These are phyloP conservation scores for Nautilus pompilius DNA, from an alignment of 1,140 invertebrate genomes.

Conservation along the genomic window DNA sequence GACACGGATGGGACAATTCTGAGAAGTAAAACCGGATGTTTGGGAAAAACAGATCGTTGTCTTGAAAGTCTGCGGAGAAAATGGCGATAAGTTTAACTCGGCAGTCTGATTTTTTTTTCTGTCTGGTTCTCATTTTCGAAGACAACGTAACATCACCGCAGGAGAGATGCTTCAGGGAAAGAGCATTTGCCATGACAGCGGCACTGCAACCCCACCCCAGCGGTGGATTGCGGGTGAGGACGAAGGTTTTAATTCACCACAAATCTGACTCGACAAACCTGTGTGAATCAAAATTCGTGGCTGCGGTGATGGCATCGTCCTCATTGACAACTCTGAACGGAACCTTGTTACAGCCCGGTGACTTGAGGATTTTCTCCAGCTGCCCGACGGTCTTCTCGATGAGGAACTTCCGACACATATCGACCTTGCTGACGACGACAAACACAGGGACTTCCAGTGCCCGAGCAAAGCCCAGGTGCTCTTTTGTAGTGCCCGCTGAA, in stretches of 20 bases:
- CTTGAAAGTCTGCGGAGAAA: too few relatives aligned
- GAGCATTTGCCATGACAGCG: background rate
- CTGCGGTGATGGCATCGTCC: conserved; percentile 95
- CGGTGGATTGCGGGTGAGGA: too few relatives aligned
- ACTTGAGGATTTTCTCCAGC: conserved; percentile 90
- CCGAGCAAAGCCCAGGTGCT: conserved; percentile 93
- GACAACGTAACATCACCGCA: too few relatives aligned
- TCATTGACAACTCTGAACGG: conserved; percentile 87
- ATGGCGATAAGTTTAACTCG: too few relatives aligned
- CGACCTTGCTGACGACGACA: conserved; percentile 97
- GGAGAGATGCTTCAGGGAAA: too few relatives aligned
- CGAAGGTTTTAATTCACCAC: too few relatives aligned
- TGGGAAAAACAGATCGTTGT: too few relatives aligned
- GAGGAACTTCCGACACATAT: conserved; percentile 96
- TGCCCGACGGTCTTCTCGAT: conserved; percentile 92
- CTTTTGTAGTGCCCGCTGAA: conserved; percentile 94
- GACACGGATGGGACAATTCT: too few relatives aligned
- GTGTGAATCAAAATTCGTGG: conserved; percentile 97
- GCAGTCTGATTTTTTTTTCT: too few relatives aligned
- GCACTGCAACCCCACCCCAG: too few relatives aligned
- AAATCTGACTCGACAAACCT: conserved; percentile 62
- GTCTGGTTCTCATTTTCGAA: too few relatives aligned
- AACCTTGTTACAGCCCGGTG: conserved; percentile 96
- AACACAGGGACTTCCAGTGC: conserved; percentile 98
- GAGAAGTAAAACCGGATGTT: too few relatives aligned